These are phyloP conservation scores for Luidia sarsii DNA, from an alignment of 53 echinoderm and acorn worm genomes.

Conservation along the genomic window DNA sequence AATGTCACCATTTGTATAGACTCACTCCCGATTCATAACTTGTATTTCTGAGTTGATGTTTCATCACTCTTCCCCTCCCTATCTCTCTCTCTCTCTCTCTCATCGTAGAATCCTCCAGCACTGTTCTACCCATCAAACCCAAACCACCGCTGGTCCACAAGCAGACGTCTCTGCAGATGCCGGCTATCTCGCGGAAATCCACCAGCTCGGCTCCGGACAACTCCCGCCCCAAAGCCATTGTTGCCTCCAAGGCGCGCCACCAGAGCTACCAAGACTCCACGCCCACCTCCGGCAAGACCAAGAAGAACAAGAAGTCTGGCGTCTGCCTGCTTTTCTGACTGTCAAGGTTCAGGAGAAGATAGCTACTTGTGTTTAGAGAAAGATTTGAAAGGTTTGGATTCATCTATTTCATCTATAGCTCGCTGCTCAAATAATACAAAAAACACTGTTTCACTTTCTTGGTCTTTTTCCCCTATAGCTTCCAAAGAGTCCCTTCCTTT, in stretches of 20 bases:
- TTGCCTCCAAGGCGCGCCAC: slow-evolving; percentile 71
- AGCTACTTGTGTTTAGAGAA: slow-evolving; percentile 49
- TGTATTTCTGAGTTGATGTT: no score
- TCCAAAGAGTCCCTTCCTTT: no score
- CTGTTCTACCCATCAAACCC: slow-evolving; percentile 84
- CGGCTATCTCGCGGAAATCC: slow-evolving; percentile 79
- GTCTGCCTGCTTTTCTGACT: slow-evolving; percentile 77
- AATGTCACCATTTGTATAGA: no score
- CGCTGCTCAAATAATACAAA: slow-evolving; percentile 12
- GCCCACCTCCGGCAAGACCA: slow-evolving; percentile 61
- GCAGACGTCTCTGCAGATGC: slow-evolving; percentile 85
- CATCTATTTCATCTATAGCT: background rate
- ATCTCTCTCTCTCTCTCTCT: no score
- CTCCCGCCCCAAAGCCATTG: slow-evolving; percentile 74
- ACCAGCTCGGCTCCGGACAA: slow-evolving; percentile 75
- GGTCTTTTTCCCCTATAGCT: no score
- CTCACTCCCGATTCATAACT: no score
- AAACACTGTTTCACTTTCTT: no score
- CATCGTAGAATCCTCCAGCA: slow-evolving; percentile 63
- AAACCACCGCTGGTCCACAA: slow-evolving; percentile 93
- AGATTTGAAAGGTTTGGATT: slow-evolving; percentile 14
- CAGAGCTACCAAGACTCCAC: slow-evolving; percentile 90
- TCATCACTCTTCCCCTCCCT: no score
- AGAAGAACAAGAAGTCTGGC: slow-evolving; percentile 95
- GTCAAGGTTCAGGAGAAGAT: slow-evolving; percentile 52